phyloP scores from a whole-genome alignment of 2,888 invertebrate species.

The Protula sp. region DNA sequence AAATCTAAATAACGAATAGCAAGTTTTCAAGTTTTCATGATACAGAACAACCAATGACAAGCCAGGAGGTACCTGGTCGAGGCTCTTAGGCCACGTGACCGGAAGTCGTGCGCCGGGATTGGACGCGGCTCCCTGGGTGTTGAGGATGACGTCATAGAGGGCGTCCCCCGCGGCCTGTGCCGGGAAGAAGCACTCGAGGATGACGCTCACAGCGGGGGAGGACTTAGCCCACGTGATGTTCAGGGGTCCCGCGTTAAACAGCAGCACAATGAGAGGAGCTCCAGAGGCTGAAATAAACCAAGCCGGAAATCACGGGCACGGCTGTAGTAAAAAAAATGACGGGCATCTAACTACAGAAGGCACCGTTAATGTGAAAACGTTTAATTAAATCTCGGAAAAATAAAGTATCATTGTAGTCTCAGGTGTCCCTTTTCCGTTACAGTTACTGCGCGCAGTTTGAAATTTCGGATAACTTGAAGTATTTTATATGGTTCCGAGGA shows the following conservation, averaged over 20 bases:
- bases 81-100: constrained; percentile 39
- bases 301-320: too few relatives aligned
- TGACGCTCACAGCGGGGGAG: constrained; percentile 27
- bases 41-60: too few relatives aligned
- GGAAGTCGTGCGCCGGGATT: constrained; percentile 44
- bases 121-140: constrained; percentile 18
- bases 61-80: constrained; percentile 17
- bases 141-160: constrained; percentile 30
- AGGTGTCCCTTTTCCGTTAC: too few relatives aligned
- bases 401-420: too few relatives aligned
- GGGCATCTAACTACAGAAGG: too few relatives aligned
- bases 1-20: too few relatives aligned
- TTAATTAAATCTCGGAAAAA: too few relatives aligned
- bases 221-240: constrained; percentile 39
- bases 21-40: too few relatives aligned
- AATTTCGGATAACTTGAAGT: too few relatives aligned
- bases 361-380: not conserved
- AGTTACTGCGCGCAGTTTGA: too few relatives aligned
- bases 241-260: constrained; percentile 43
- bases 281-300: constrained; percentile 2
- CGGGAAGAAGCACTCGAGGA: constrained; percentile 43
- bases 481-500: too few relatives aligned
- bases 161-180: constrained; percentile 45
- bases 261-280: constrained; percentile 33
- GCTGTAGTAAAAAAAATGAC: too few relatives aligned